Percentiles rank a stretch among this genome's conserved stretches.
These are phyloP conservation scores for Zosterops japonicus DNA, from an alignment of 2,113 vertebrate species.

Conservation along the genomic window DNA sequence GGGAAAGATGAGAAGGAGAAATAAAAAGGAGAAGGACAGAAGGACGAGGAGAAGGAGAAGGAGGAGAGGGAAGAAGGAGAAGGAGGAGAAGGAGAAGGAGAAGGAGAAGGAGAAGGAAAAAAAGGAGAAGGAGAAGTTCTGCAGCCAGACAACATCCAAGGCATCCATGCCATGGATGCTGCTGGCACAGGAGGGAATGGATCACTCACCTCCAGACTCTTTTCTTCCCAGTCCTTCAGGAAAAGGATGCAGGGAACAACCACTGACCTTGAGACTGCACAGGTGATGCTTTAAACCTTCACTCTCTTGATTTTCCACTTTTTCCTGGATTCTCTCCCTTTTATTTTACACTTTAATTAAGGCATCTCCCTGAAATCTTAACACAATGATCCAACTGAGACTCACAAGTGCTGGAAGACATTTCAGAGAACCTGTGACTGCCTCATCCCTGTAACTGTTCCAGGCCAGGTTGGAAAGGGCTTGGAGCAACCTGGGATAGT, in stretches of 20 bases:
- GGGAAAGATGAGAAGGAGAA: not conserved
- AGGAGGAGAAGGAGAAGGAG: accelerated
- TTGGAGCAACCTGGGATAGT: not conserved
- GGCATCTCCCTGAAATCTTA: not conserved
- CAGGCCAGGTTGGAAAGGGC: not conserved
- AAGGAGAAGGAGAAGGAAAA: no score
- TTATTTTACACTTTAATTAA: not conserved
- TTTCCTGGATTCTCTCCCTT: not conserved
- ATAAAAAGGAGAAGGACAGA: not conserved
- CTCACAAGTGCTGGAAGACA: not conserved
- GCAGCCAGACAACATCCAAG: not conserved
- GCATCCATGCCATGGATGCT: not conserved
- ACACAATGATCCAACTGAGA: not conserved
- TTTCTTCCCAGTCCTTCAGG: not conserved
- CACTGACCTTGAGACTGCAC: not conserved
- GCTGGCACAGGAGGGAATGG: not conserved
- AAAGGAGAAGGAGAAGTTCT: not conserved
- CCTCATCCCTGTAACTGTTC: not conserved
- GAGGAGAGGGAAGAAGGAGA: accelerated
- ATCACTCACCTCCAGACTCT: not conserved
- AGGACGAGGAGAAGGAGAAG: accelerated
- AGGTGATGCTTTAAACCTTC: not conserved
- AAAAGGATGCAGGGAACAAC: not conserved
- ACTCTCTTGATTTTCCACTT: not conserved
- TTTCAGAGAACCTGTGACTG: not conserved